Percentiles rank a stretch among this genome's conserved stretches.
Evolutionary conservation across 2,797 vertebrate species (phyloP).

Genomic region (Danio kyathit): DNA sequence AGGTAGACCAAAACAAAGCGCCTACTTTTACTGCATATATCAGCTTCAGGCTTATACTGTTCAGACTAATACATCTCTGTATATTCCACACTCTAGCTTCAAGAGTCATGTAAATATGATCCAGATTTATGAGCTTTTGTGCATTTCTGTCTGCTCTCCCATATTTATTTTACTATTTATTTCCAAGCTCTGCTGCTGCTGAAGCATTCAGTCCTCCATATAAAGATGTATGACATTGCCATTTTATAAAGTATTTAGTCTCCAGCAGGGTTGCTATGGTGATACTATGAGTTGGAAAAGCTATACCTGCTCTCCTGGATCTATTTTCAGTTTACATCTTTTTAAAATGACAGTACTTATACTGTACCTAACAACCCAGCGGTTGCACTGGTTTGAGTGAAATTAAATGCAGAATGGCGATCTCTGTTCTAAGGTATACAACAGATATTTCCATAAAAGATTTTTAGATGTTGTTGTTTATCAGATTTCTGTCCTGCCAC

Average conservation of each 20-base stretch:
- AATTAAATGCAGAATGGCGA: background rate
- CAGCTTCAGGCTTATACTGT: background rate
- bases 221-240: constrained; percentile 31
- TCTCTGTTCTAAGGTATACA: background rate
- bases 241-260: constrained; percentile 35
- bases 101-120: constrained; percentile 13
- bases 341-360: background rate
- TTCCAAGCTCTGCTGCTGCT: background rate
- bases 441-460: background rate
- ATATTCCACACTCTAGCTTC: background rate
- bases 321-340: constrained; percentile 6
- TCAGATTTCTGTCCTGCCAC: constrained; percentile 49
- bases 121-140: constrained; percentile 4
- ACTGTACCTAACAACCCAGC: background rate
- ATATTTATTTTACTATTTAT: constrained; percentile 10
- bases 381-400: background rate
- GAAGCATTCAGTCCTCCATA: constrained; percentile 12
- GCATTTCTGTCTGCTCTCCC: background rate
- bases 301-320: constrained; percentile 2
- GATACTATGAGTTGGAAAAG: constrained; percentile 15
- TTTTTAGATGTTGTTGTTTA: constrained; percentile 53
- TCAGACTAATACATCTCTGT: background rate
- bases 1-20: background rate
- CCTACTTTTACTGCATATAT: background rate
- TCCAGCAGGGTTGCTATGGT: constrained; percentile 34